These are phyloP conservation scores for Drosophila aff. DNA, from an alignment of 1,140 invertebrate species.

Conservation along the genomic window DNA sequence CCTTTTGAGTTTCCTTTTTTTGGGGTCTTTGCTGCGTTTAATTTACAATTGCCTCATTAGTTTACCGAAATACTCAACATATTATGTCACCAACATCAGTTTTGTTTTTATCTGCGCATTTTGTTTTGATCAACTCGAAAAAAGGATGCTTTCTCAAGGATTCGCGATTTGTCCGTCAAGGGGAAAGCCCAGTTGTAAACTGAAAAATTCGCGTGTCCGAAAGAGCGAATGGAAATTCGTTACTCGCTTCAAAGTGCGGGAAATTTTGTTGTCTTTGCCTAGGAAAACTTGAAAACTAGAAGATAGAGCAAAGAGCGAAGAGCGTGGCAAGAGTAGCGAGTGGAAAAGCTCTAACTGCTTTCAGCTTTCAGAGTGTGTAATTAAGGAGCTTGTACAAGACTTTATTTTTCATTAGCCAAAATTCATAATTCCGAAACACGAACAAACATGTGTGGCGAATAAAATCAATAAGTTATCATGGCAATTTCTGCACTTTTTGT, in stretches of 20 bases:
- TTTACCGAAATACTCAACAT: neutral
- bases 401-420: constrained; percentile 46
- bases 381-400: constrained; percentile 42
- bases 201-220: constrained; percentile 40
- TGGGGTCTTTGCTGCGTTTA: neutral
- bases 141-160: constrained; percentile 22
- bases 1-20: neutral
- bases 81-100: constrained; percentile 32
- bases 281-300: constrained; percentile 16
- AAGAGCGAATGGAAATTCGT: constrained; percentile 35
- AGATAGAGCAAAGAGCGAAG: constrained; percentile 12
- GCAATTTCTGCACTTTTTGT: neutral
- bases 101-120: constrained; percentile 50
- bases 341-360: constrained; percentile 29
- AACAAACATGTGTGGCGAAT: constrained; percentile 25
- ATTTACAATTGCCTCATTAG: neutral
- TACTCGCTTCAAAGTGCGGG: constrained; percentile 28
- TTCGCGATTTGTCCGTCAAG: constrained; percentile 40
- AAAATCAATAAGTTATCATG: constrained; percentile 66
- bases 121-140: constrained; percentile 27
- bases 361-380: constrained; percentile 35
- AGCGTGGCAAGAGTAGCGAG: constrained; percentile 23
- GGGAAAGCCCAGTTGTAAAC: constrained; percentile 46
- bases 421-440: constrained; percentile 7
- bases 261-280: constrained; percentile 52